phyloP scores from a whole-genome alignment of 1,140 invertebrate genomes.

The Trachymyrmex cornetzi region DNA sequence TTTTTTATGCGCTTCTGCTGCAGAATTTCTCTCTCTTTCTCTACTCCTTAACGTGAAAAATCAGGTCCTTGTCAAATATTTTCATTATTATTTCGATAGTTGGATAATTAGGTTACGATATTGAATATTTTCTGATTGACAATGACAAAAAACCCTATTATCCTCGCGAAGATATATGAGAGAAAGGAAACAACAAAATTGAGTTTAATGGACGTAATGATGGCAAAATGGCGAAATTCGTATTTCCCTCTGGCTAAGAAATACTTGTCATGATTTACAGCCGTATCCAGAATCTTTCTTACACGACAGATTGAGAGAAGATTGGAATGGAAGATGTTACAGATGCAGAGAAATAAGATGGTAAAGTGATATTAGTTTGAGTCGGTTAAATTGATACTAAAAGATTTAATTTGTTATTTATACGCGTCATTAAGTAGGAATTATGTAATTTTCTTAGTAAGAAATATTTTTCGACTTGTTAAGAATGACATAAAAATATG shows the following conservation, averaged over 20 bases:
- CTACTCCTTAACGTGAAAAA: background rate
- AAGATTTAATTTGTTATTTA: constrained; percentile 16
- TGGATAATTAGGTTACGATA: constrained; percentile 3
- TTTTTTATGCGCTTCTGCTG: constrained; percentile 22
- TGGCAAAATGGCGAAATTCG: constrained; percentile 34
- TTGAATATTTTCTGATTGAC: constrained; percentile 1
- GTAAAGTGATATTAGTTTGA: background rate
- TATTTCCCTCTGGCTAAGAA: constrained; percentile 30
- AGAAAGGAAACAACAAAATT: constrained; percentile 41
- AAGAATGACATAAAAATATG: background rate
- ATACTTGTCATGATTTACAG: background rate
- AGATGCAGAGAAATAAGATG: constrained; percentile 18
- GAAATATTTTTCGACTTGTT: background rate
- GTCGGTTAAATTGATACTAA: constrained; percentile 11
- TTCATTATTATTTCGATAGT: constrained; percentile 5
- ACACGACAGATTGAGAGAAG: background rate
- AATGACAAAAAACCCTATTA: constrained; percentile 19
- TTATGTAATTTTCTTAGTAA: constrained; percentile 11
- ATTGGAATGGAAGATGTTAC: background rate
- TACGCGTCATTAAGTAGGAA: background rate
- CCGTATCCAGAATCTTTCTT: background rate
- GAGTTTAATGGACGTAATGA: constrained; percentile 48
- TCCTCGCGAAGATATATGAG: constrained; percentile 13
- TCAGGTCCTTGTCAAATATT: background rate
- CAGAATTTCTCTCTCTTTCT: background rate